Base-by-base conservation (phyloP, 2,888 invertebrate genomes). In the Calameuta idolon region DNA sequence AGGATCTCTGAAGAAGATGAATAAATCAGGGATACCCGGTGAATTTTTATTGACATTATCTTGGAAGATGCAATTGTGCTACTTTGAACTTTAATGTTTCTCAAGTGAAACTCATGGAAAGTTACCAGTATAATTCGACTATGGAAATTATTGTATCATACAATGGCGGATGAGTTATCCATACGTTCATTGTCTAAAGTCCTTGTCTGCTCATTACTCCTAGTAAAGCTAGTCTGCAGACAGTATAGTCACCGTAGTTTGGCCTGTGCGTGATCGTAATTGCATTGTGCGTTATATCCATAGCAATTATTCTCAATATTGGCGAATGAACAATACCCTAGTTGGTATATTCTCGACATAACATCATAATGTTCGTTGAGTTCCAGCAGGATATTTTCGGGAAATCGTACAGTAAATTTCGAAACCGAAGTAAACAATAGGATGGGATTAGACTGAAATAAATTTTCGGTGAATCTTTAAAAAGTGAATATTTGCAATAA, bases 161-260 rank as follows among this genome's bases (percentile, higher is more conserved):
- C 79, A 82, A 83, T 81, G 82, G 75, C 79, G 80, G 81, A 84
- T 80, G 78, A 81, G 81, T 82, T 80, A 79, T 80, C 76, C 74
- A 73, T 75, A 75, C 81, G 84, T 80, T 82, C 77, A 81, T 81
- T 84, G 81, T 79, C 79, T 80, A 76, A 83, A 84, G 80, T 83
- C 84, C 81, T 80, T 73, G 71, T 82, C 84, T 83, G 83, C 82
- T 81, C 84, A 84, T 84, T 83, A 83, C 83, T 84, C 80, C 80
- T 77, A 73, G 34, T 74, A 77, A 76, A 76, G 34, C 78, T 73
- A 71, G 68, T 55, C 71, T 34, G 71, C 71, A 75, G 73, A 55
- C 75, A 71, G 68, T 73, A 35, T 30, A 40, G 71, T 34, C 76
- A 73, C 68, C 40, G 77, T 81, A 81, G 75, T 76, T 80, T 76